Evolutionary conservation across 2,113 vertebrate genomes (phyloP), one percentile per base, ranked within the genome.

Genomic region (Oxygymnocypris stewartii): DNA sequence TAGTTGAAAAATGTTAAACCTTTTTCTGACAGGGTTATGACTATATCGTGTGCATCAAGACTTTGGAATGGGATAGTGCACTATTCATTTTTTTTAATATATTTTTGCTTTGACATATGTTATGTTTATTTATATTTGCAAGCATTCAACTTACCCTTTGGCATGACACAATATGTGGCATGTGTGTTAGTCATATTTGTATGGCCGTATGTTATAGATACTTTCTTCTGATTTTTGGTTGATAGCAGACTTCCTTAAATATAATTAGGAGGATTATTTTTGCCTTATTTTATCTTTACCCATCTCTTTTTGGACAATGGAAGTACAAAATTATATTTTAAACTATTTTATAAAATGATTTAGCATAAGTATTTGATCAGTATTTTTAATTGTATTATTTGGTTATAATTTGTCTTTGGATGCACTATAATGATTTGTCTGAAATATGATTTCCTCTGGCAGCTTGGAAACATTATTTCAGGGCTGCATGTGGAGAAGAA

Each of bases 391-490:
- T 23, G 13, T 75, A 47, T 76, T 76, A 47, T 76, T 47, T 75
- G 49, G 12, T 25, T 54, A 18, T 54, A 6, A 47, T 23, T 14
- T 25, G 42, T 44, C 23, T 75, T 75, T 44, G 73, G 2, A 47
- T 75, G 23, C 12, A 7, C 40, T 76, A 7, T 49, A 31, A 59
- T 69, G 73, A 87, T 84, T 73, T 16, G 40, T 82, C 4, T 49
- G 49, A 59, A 81, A 74, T 54, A 74, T 77, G 40, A 71, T 80
- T 73, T 87, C 37, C 65, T 31, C 65, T 84, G 37, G 20, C 35
- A 35, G 4, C 5, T 7, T 25, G 11, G 79, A 84, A n/a, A 75
- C 11, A 44, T 13, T 13, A 44, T 44, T 75, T 74, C 42, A 28
- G 20, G 23, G 77, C 61, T 65, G 18, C 63, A 44, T 75, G 14